phyloP scores from a whole-genome alignment of 1,140 invertebrate species.

The Aphelenchoides besseyi region DNA sequence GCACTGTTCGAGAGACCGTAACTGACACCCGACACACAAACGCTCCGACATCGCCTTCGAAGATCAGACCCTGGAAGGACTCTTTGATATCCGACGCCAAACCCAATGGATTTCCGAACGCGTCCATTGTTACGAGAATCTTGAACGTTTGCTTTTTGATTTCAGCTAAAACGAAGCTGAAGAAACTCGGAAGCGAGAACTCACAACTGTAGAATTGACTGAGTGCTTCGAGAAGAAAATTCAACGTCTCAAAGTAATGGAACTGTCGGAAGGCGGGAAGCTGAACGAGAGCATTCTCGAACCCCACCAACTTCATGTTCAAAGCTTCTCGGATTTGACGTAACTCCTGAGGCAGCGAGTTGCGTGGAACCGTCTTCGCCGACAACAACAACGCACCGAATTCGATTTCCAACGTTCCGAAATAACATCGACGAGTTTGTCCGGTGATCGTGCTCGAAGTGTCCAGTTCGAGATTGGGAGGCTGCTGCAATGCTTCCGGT shows the following conservation, averaged over 20 bases:
- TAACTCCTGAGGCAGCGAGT: constrained; percentile 74
- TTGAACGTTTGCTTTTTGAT: constrained; percentile 88
- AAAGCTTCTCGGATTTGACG: constrained; percentile 78
- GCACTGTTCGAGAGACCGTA: constrained; percentile 94
- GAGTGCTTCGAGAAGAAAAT: constrained; percentile 55
- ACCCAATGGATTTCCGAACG: constrained; percentile 91
- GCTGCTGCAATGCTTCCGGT: constrained; percentile 44
- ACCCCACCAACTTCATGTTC: constrained; percentile 82
- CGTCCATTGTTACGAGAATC: constrained; percentile 92
- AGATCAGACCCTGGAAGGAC: constrained; percentile 83
- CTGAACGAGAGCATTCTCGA: constrained; percentile 91
- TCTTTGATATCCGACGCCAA: constrained; percentile 91
- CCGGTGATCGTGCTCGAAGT: constrained; percentile 25
- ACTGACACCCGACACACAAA: constrained; percentile 87
- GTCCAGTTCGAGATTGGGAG: constrained; percentile 53
- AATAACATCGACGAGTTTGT: constrained; percentile 72
- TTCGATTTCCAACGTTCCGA: constrained; percentile 73
- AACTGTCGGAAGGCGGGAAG: constrained; percentile 65
- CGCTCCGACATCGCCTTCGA: constrained; percentile 82
- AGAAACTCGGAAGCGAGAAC: constrained; percentile 36
- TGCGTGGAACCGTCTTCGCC: constrained; percentile 67
- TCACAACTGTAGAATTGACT: constrained; percentile 58
- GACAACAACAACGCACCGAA: constrained; percentile 46
- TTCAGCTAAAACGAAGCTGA: constrained; percentile 68
- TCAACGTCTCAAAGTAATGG: constrained; percentile 62